Evolutionary conservation across 2,888 invertebrate species (phyloP).

Genomic region (Erebia aethiops): DNA sequence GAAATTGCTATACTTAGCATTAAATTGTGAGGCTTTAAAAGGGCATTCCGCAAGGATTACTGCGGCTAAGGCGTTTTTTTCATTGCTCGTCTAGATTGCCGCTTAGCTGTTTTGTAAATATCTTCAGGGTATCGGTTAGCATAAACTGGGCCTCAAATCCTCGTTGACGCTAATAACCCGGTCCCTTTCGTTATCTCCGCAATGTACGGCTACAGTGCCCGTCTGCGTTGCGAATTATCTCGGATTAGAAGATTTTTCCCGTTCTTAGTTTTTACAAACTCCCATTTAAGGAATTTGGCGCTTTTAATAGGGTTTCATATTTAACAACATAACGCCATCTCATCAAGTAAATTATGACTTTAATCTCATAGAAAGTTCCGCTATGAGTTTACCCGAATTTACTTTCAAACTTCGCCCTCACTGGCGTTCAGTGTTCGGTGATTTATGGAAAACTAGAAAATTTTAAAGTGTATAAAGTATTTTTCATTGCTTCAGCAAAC

Average conservation of each 20-base stretch:
- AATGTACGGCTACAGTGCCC: conserved; percentile 71
- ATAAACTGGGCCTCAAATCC: conserved; percentile 70
- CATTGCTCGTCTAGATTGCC: conserved; percentile 66
- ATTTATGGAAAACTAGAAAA: conserved; percentile 77
- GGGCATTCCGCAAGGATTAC: conserved; percentile 73
- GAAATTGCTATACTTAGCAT: conserved; percentile 80
- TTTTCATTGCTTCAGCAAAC: conserved; percentile 62
- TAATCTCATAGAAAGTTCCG: conserved; percentile 73
- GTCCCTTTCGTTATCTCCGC: conserved; percentile 74
- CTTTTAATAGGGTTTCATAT: conserved; percentile 62
- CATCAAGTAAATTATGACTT: conserved; percentile 77
- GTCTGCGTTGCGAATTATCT: conserved; percentile 65
- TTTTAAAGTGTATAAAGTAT: conserved; percentile 66
- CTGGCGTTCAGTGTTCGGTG: conserved; percentile 68
- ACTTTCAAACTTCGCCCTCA: conserved; percentile 70
- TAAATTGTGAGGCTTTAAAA: conserved; percentile 78
- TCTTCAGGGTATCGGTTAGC: conserved; percentile 76
- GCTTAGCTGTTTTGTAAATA: conserved; percentile 78
- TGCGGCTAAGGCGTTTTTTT: conserved; percentile 61
- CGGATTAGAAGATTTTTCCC: conserved; percentile 47
- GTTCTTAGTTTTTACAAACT: conserved; percentile 41
- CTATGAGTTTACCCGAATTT: conserved; percentile 69
- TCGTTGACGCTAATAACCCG: conserved; percentile 77
- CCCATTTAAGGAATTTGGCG: conserved; percentile 61
- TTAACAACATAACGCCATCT: conserved; percentile 68